Conservation (phyloP, 1,140 invertebrate genomes). For the Lanistes nyassanus region DNA sequence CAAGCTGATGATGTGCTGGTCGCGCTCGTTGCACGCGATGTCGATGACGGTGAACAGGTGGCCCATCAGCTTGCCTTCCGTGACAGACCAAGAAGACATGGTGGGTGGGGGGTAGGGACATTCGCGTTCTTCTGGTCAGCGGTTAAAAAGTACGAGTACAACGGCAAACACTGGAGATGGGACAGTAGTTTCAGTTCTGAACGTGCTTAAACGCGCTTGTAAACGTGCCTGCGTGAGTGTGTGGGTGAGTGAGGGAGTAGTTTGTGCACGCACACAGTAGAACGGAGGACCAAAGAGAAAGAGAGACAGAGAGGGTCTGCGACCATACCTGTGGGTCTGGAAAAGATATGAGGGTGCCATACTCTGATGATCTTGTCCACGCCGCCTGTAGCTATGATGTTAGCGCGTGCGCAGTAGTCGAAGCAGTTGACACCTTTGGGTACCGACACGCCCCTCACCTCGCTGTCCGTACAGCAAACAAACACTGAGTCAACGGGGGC, state of each 20-base stretch:
- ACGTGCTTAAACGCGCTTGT: too few species aligned
- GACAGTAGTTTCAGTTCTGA: too few species aligned
- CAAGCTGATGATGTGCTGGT: conserved; percentile 66
- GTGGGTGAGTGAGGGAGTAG: not conserved
- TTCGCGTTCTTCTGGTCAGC: too few species aligned
- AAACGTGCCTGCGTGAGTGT: too few species aligned
- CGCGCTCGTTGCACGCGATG: conserved; percentile 63
- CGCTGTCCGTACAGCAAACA: conserved; percentile 44
- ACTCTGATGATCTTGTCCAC: conserved; percentile 65
- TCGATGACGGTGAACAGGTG: conserved; percentile 66
- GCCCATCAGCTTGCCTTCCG: conserved; percentile 63
- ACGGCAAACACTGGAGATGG: too few species aligned
- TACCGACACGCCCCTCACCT: conserved; percentile 56
- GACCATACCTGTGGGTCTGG: conserved; percentile 57
- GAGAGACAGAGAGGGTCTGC: not conserved
- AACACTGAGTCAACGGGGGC: too few species aligned
- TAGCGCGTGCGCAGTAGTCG: conserved; percentile 62
- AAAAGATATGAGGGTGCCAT: conserved; percentile 65
- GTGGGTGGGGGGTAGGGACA: too few species aligned
- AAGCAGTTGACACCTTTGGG: conserved; percentile 65
- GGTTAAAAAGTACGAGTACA: too few species aligned
- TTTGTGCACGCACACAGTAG: not conserved
- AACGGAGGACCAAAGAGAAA: not conserved
- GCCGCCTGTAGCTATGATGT: conserved; percentile 65
- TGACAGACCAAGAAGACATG: too few species aligned